Base-by-base conservation (phyloP, 2,888 invertebrate genomes). In the Nephrocerus scutellatus region DNA sequence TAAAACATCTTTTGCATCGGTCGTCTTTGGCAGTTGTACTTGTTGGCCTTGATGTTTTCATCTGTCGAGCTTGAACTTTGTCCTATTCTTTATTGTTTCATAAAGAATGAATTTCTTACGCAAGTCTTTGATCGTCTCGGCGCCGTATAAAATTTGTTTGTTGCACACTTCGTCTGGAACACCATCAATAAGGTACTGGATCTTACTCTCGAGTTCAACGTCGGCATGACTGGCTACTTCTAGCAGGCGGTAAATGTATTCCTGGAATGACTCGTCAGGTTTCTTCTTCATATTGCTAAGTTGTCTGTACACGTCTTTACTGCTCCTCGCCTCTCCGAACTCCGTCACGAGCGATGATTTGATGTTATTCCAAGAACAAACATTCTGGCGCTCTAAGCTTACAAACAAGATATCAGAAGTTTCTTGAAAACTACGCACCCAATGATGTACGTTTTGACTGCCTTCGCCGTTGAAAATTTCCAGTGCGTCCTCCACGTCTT, bases 211-310 rank as follows among this genome's bases (percentile, higher is more conserved):
- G 9, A 40, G 13, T 12, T 40, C 35, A 6, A 29, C 45, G 10
- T 44, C 45, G 2, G 45, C 55, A 29, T 52, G 45, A 31, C 45
- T 50, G 21, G 48, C 56, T 19, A 59, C 47, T 46, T 59, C 39
- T 15, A 25, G 16, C 13, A 34, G 26, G 6, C 31, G 20, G 22
- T 38, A 38, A 7, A 43, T 13, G 16, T 43, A 43, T 10, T 30
- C 33, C 29, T 31, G 31, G 14, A 14, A 35, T 9, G 30, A 30
- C 22, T 43, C 35, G 19, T 37, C 18, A 6, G 30, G 30, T n/a
- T 13, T 33, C 14, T 28, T 39, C 15, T 20, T 39, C 3, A 35
- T 30, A 10, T 31, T 18, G 22, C 26, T 39, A 6, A 39, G 19
- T 15, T 28, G 22, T 19, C 15, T 23, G 28, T 43, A 30, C n/a